Evolutionary conservation across 2,888 invertebrate species (phyloP).

Genomic region (Spodoptera picta): DNA sequence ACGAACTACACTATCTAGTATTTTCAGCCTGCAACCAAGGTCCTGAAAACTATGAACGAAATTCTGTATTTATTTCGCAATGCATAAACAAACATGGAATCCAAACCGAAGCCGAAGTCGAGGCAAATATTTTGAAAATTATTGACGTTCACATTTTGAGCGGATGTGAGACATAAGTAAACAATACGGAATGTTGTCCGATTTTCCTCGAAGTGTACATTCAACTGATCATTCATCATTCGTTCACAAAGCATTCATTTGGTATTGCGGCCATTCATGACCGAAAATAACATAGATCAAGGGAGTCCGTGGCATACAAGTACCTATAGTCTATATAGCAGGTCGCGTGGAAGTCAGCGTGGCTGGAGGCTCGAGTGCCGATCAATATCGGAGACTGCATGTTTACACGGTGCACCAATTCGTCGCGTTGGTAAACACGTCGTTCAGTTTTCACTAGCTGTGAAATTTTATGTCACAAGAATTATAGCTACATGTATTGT

Average conservation of each 20-base stretch:
- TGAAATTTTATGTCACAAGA: slow-evolving; percentile 1
- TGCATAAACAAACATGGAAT: slow-evolving; percentile 31
- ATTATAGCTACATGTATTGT: too few relatives aligned
- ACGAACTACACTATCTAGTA: background rate
- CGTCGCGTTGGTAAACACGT: slow-evolving; percentile 26
- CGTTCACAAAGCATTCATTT: slow-evolving; percentile 32
- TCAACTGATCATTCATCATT: slow-evolving; percentile 44
- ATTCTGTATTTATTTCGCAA: slow-evolving; percentile 14
- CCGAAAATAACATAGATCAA: slow-evolving; percentile 36
- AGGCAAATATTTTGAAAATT: slow-evolving; percentile 41
- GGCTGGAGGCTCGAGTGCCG: background rate
- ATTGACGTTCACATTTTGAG: slow-evolving; percentile 26
- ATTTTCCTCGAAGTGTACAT: slow-evolving; percentile 40
- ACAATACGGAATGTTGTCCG: slow-evolving; percentile 45
- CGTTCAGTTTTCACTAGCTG: slow-evolving; percentile 9
- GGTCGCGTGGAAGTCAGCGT: background rate
- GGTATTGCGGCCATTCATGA: slow-evolving; percentile 29
- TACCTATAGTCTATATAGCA: background rate
- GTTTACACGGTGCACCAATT: slow-evolving; percentile 7
- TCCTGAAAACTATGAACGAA: slow-evolving; percentile 2
- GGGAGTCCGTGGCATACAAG: background rate
- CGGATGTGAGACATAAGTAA: slow-evolving; percentile 46
- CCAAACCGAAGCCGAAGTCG: slow-evolving; percentile 21
- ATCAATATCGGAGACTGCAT: slow-evolving; percentile 23
- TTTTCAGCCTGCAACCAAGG: slow-evolving; percentile 6